Conservation (phyloP, 2,113 vertebrate species). For the Melanerpes aurifrons region DNA sequence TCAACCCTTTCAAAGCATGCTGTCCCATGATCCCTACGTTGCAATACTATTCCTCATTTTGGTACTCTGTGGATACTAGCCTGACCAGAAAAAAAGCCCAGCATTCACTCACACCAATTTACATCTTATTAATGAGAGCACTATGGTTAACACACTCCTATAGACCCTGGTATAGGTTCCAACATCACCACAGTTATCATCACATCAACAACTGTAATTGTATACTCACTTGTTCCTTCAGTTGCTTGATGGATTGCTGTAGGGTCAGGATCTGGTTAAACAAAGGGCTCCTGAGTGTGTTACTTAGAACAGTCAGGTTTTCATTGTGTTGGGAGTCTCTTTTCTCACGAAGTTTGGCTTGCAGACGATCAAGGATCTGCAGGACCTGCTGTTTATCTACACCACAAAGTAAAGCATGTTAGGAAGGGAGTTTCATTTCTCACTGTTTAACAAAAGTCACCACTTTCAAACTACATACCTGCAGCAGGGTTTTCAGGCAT, state of each 20-base stretch:
- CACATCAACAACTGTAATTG: not conserved
- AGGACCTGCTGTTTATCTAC: conserved; percentile 91
- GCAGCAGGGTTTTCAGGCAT: conserved; percentile 83
- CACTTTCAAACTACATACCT: conserved; percentile 56
- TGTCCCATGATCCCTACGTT: not conserved
- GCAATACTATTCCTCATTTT: not conserved
- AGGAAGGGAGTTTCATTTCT: not conserved
- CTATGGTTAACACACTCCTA: not conserved
- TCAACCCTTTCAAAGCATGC: not conserved
- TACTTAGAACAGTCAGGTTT: conserved; percentile 78
- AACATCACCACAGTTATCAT: not conserved
- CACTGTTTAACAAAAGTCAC: not conserved
- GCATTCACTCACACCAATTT: not conserved
- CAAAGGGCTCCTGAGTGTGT: conserved; percentile 88
- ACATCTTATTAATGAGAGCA: not conserved
- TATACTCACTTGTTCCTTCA: conserved; percentile 86
- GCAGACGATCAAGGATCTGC: conserved; percentile 89
- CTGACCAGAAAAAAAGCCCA: not conserved
- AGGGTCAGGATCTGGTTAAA: conserved; percentile 93
- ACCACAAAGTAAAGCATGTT: not conserved
- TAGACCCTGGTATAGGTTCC: not conserved
- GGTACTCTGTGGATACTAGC: not conserved
- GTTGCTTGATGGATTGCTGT: conserved; percentile 93
- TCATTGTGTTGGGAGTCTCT: conserved; percentile 88
- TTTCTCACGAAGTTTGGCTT: conserved; percentile 84